Evolutionary conservation across 2,888 invertebrate species (phyloP).

Genomic region (Chaitophorus viminalis): DNA sequence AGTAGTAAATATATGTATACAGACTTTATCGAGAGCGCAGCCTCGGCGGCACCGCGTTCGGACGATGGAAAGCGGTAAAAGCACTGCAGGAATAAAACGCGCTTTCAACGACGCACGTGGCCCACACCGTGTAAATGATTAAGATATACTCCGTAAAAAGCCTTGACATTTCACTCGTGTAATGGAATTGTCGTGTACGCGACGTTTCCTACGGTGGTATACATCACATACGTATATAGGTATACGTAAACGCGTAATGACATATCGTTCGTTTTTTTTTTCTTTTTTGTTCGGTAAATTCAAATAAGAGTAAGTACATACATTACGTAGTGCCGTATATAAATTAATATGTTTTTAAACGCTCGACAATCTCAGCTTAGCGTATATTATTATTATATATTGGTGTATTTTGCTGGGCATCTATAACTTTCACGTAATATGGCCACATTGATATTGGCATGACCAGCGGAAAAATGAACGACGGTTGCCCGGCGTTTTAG

Average conservation of each 20-base stretch:
- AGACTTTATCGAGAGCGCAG: neutral
- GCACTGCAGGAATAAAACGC: neutral
- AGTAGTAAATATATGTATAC: neutral
- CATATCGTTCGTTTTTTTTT: neutral
- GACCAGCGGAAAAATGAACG: too few species aligned
- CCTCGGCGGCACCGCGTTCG: too few species aligned
- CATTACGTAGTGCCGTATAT: neutral
- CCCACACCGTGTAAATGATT: slow-evolving; percentile 1
- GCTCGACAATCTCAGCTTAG: neutral
- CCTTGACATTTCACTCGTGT: neutral
- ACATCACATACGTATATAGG: too few species aligned
- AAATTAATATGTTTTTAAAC: neutral
- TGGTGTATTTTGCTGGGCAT: too few species aligned
- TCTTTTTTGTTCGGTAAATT: neutral
- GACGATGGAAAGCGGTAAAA: neutral
- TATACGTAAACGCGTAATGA: neutral
- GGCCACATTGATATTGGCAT: too few species aligned
- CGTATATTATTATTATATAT: neutral
- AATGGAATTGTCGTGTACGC: slow-evolving; percentile 20
- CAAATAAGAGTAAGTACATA: too few species aligned
- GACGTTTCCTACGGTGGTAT: too few species aligned
- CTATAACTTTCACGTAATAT: too few species aligned
- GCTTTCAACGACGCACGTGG: neutral
- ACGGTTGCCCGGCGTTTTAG: too few species aligned
- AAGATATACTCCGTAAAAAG: neutral